Evolutionary conservation across 92 coral and sea anemone genomes (phyloP), one percentile per base, ranked within the genome.

Genomic region (Blastomussa wellsi): DNA sequence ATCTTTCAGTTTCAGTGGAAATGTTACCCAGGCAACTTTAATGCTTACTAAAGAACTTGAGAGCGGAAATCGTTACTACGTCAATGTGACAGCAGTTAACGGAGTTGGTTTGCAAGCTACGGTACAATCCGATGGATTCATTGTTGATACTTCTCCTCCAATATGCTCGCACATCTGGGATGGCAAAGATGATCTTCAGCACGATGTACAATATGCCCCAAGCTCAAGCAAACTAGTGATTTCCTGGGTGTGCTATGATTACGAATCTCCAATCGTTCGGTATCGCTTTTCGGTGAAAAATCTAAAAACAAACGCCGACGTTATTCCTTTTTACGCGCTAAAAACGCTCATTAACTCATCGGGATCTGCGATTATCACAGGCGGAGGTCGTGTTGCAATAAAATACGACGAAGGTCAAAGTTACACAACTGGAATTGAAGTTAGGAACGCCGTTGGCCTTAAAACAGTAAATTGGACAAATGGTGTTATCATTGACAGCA

Each of bases 71-170:
- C 90, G 75, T 7, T 96, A 94, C 69, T 91, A 78, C 35, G 80
- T 92, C 20, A 86, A 89, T 39, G 83, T 96, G 24, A 91, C 92
- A n/a, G 99, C 93, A 33, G 72, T 72, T 22, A 96, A 96, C 84
- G 91, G 91, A 2, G 94, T 91, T 52, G 95, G 93, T 26, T 88
- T 96, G 71, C 82, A 91, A 39, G 55, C 89, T 4, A 86, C 97
- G 8, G 80, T 84, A 65, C 38, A 73, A 16, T 92, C 97, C 12
- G 88, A 94, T 91, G 99, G 98, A 17, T 94, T 96, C 36, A 64
- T 79, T 0, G 96, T 94, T 15, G 99, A 96, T 68, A 90, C 79
- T 22, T 90, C 94, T 5, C 95, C 99, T 37, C 95, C 99, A n/a
- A 78, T 84, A 39, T 96, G 99, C 82, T 59, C 69, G 13, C 79